These are phyloP conservation scores for Colletes gigas DNA, from an alignment of 1,140 invertebrate species.

Conservation along the genomic window DNA sequence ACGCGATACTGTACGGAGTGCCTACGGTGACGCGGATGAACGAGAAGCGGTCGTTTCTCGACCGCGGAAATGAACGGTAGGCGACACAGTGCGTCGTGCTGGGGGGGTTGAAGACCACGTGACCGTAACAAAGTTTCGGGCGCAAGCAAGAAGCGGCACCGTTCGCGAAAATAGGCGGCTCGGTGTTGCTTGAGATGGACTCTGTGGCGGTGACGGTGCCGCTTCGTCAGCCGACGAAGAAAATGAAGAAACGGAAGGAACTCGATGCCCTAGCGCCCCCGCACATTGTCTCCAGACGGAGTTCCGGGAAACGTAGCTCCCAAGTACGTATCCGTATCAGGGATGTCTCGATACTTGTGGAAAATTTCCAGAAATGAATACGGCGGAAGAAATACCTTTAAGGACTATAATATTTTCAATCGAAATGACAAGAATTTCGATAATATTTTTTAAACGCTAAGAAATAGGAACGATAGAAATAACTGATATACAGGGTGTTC, in stretches of 20 bases:
- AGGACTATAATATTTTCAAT: too few relatives aligned
- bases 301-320: constrained; percentile 77
- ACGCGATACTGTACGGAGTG: not conserved
- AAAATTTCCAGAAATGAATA: too few relatives aligned
- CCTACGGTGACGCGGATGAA: not conserved
- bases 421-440: too few relatives aligned
- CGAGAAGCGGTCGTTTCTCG: not conserved
- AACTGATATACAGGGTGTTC: too few relatives aligned
- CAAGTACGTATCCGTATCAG: constrained; percentile 67
- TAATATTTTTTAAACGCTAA: too few relatives aligned
- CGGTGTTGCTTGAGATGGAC: constrained; percentile 77
- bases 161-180: constrained; percentile 58
- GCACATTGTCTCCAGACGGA: constrained; percentile 73
- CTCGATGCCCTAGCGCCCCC: constrained; percentile 81
- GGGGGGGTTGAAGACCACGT: not conserved
- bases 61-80: constrained; percentile 30
- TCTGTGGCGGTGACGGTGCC: constrained; percentile 79
- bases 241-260: constrained; percentile 83
- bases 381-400: too few relatives aligned
- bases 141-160: not conserved
- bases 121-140: constrained; percentile 1
- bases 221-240: constrained; percentile 80
- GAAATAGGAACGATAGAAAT: too few relatives aligned
- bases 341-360: too few relatives aligned
- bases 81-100: constrained; percentile 11